Base-by-base conservation (phyloP, 2,113 vertebrate genomes). In the Illadopsis cleaveri region DNA sequence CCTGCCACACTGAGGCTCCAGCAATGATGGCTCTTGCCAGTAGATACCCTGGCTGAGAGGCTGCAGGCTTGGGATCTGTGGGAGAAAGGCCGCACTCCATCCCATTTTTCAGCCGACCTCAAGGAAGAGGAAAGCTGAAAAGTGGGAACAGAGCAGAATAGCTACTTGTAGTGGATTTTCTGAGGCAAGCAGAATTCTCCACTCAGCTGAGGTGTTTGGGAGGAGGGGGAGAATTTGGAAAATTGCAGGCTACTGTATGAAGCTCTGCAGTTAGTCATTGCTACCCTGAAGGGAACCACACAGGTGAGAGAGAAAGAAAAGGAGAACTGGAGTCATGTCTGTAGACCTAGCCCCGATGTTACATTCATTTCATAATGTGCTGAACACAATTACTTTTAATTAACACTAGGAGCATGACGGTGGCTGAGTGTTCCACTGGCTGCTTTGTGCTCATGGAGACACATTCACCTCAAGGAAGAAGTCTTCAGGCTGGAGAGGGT, bases 401-500 rank as follows among this genome's bases (percentile, higher is more conserved):
- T 83, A 75, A 64, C 27, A 61, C 12, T 82, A 42, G 37, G 53
- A 54, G 82, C 25, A 27, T 85, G 84, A 73, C 3, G 0, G 44
- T 4, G 13, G 61, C 24, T 37, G 62, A 87, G 61, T 1, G 2
- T 65, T 35, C 56, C 0, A 0, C 53, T 77, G 79, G 27, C 75
- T 10, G 16, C 33, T 44, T 45, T 31, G 54, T 44, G 38, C 80
- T 81, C 1, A 1, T 47, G 62, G 35, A 93, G 83, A 58, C 40
- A 69, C 56, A 28, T 42, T 77, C 22, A 71, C 31, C 21, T 44
- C 64, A 75, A 79, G 73, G 80, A 78, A 90, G 65, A 77, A 45
- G 68, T 93, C 80, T 80, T 50, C 75, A 89, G 84, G 40, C 78
- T 87, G 40, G 12, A 91, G 90, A 90, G 65, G 28, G 82, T 68